Conservation (phyloP, 2,797 vertebrate species). For the Sibirionetta formosa region DNA sequence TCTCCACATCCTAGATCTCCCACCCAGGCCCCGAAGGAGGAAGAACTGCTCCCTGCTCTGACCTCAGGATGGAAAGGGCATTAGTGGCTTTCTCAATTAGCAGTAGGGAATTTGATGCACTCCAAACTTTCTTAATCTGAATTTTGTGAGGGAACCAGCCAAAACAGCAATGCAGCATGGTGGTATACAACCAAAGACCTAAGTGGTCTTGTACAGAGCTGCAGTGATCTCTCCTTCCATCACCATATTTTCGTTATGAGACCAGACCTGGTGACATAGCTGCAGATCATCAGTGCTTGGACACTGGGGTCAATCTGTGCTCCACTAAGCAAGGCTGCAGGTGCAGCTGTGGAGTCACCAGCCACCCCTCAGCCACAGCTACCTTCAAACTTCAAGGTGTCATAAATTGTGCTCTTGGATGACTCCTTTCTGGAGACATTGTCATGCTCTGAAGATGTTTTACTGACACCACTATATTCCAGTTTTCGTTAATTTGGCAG, state of each 20-base stretch:
- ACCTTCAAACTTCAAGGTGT: background rate
- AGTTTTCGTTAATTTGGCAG: background rate
- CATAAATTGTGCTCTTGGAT: accelerated
- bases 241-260: accelerated
- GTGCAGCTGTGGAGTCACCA: accelerated
- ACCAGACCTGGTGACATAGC: background rate
- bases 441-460: background rate
- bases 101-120: background rate
- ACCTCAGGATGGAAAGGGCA: background rate
- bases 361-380: background rate
- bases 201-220: background rate
- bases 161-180: background rate
- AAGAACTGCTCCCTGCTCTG: background rate
- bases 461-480: background rate
- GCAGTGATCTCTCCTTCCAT: background rate
- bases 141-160: background rate
- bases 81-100: background rate
- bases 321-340: background rate
- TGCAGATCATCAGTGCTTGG: background rate
- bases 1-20: background rate
- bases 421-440: background rate
- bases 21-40: background rate
- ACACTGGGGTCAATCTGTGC: background rate
- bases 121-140: background rate
- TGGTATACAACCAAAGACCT: background rate